Evolutionary conservation across 2,797 vertebrate species (phyloP).

Genomic region (Gambelia wislizenii): DNA sequence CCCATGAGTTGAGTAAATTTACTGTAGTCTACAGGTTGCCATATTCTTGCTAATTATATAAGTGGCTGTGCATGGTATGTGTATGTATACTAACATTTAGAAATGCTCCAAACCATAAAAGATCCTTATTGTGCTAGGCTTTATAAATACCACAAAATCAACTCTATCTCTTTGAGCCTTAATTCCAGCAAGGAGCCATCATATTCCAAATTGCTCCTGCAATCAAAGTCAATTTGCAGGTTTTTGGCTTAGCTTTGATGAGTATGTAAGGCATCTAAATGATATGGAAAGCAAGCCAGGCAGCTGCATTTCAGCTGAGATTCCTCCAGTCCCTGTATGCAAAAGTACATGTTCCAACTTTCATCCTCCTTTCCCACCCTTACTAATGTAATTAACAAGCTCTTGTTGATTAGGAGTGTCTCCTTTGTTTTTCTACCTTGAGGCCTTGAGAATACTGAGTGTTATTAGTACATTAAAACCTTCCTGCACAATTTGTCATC

Average conservation of each 20-base stretch:
- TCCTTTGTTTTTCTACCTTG: accelerated
- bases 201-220: accelerated
- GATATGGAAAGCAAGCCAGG: background rate
- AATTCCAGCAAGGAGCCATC: accelerated
- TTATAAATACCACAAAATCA: constrained; percentile 8
- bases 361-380: too few relatives aligned
- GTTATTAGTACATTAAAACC: background rate
- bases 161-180: accelerated
- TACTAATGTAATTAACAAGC: accelerated
- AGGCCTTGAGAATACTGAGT: background rate
- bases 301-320: background rate
- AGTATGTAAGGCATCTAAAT: background rate
- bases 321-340: accelerated
- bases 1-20: background rate
- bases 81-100: background rate
- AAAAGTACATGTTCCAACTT: background rate
- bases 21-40: background rate
- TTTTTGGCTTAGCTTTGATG: background rate
- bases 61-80: background rate
- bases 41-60: background rate
- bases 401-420: accelerated
- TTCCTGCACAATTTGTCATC: background rate
- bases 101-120: background rate
- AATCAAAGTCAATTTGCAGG: accelerated
- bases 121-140: background rate